Evolutionary conservation across 2,113 vertebrate species (phyloP).

Genomic region (Xenopus borealis): DNA sequence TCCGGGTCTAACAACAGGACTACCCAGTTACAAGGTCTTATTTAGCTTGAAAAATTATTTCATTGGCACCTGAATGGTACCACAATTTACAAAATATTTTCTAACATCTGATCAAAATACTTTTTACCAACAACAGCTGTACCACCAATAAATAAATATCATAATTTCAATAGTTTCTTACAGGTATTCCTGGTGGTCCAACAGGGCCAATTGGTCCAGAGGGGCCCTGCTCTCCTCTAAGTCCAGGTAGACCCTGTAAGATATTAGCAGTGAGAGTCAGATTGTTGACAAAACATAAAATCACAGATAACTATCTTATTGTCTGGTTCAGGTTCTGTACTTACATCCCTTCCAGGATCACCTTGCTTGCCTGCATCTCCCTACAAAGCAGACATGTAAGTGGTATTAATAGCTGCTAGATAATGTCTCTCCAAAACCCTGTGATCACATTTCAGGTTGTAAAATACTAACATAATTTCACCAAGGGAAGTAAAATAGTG

Average conservation of each 20-base stretch:
- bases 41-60: too few relatives aligned
- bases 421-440: too few relatives aligned
- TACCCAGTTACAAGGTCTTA: too few relatives aligned
- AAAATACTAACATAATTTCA: too few relatives aligned
- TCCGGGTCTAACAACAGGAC: too few relatives aligned
- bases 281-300: background rate
- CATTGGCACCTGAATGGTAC: too few relatives aligned
- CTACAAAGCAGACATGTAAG: constrained; percentile 59
- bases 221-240: constrained; percentile 81
- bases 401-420: background rate
- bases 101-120: too few relatives aligned
- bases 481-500: too few relatives aligned
- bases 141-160: too few relatives aligned
- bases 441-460: too few relatives aligned
- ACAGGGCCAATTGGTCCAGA: constrained; percentile 70
- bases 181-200: constrained; percentile 69
- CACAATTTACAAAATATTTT: too few relatives aligned
- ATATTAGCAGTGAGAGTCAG: constrained; percentile 9
- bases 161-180: constrained; percentile 60
- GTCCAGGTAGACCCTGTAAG: constrained; percentile 81
- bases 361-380: constrained; percentile 87
- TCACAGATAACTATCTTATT: background rate
- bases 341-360: constrained; percentile 91
- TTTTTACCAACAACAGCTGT: too few relatives aligned
- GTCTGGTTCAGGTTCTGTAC: constrained; percentile 53